Percentiles rank a stretch among this genome's conserved stretches.
Evolutionary conservation across 2,888 invertebrate species (phyloP).

Genomic region (Eupithecia abbreviata): DNA sequence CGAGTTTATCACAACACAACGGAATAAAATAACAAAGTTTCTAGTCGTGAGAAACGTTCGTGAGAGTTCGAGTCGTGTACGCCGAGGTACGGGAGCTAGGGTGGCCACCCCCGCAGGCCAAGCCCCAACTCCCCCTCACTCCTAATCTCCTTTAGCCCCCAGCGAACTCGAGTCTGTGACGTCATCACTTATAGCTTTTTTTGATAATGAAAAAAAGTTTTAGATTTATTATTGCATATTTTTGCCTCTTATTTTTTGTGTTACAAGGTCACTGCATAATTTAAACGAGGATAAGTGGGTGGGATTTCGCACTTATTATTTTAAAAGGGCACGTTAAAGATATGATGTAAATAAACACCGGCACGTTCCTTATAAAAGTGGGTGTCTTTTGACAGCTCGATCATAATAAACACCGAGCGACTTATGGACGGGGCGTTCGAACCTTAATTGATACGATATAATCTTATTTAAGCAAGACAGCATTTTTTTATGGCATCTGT

Average conservation of each 20-base stretch:
- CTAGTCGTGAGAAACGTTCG: slow-evolving; percentile 22
- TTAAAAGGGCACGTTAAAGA: slow-evolving; percentile 16
- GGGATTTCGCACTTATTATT: slow-evolving; percentile 1
- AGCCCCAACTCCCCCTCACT: slow-evolving; percentile 57
- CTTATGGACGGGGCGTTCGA: slow-evolving; percentile 39
- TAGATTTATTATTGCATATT: slow-evolving; percentile 59
- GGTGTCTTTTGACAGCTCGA: slow-evolving; percentile 32
- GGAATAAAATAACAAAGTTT: slow-evolving; percentile 31
- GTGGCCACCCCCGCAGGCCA: slow-evolving; percentile 55
- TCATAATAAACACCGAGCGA: slow-evolving; percentile 27
- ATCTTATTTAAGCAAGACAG: slow-evolving; percentile 61
- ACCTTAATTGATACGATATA: slow-evolving; percentile 58
- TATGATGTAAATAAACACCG: slow-evolving; percentile 31
- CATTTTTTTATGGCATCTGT: slow-evolving; percentile 62
- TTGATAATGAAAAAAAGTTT: slow-evolving; percentile 73
- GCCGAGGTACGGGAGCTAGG: not conserved
- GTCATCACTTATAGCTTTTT: slow-evolving; percentile 78
- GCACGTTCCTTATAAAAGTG: slow-evolving; percentile 23
- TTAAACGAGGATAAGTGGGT: slow-evolving; percentile 38
- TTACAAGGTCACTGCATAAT: slow-evolving; percentile 57
- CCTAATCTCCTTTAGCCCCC: slow-evolving; percentile 78
- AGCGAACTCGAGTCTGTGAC: slow-evolving; percentile 68
- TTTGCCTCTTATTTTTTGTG: slow-evolving; percentile 50
- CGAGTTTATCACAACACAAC: not conserved
- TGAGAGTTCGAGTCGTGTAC: slow-evolving; percentile 44